phyloP scores from a whole-genome alignment of 2,888 invertebrate species.

The Vanessa cardui region DNA sequence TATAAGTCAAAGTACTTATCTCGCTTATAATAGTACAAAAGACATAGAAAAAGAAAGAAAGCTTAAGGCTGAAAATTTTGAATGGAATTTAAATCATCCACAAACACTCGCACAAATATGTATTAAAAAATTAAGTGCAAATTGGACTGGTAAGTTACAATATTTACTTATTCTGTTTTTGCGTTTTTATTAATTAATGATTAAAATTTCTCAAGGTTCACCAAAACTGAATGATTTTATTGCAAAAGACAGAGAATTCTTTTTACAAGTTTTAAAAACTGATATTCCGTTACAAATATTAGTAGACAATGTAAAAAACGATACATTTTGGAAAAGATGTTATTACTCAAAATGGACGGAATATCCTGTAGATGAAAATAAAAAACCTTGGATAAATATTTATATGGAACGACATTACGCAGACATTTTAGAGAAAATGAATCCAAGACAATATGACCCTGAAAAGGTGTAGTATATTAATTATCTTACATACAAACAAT shows the following conservation, averaged over 20 bases:
- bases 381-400: conserved; percentile 70
- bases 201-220: conserved; percentile 51
- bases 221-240: conserved; percentile 66
- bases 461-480: conserved; percentile 61
- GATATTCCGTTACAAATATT: conserved; percentile 69
- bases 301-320: conserved; percentile 73
- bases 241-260: conserved; percentile 69
- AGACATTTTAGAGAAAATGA: conserved; percentile 74
- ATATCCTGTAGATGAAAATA: conserved; percentile 52
- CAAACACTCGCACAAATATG: conserved; percentile 74
- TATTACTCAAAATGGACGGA: conserved; percentile 67
- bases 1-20: conserved; percentile 67
- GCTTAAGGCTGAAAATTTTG: conserved; percentile 77
- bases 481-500: too few relatives aligned
- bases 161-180: background rate
- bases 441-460: conserved; percentile 75
- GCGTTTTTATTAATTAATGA: conserved; percentile 3
- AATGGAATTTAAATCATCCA: conserved; percentile 76
- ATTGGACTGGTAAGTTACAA: conserved; percentile 65
- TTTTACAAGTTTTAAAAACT: conserved; percentile 69
- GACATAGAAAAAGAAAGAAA: conserved; percentile 67
- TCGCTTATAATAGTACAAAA: conserved; percentile 66
- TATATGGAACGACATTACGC: conserved; percentile 75
- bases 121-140: conserved; percentile 72
- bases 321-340: conserved; percentile 77